A percentile compares a stretch with the other conserved stretches of the same genome.
phyloP scores from a whole-genome alignment of 2,888 invertebrate species.

The Lysandra bellargus region DNA sequence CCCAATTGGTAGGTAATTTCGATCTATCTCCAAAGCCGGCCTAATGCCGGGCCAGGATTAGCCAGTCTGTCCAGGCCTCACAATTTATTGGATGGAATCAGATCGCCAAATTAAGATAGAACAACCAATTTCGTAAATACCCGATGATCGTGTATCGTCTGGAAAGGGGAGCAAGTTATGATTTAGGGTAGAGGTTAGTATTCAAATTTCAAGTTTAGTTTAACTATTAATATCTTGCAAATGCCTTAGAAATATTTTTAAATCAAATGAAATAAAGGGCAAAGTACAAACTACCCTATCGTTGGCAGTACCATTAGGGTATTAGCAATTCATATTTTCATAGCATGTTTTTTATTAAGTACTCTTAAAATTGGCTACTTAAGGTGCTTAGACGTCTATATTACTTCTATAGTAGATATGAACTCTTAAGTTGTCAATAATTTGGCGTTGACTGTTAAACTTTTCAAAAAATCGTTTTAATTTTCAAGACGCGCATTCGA shows the following conservation, averaged over 20 bases:
- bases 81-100: conserved; percentile 74
- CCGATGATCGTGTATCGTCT: conserved; percentile 8
- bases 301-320: too few species aligned
- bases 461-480: not conserved
- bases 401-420: too few species aligned
- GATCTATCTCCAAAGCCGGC: conserved; percentile 79
- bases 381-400: too few species aligned
- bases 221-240: not conserved
- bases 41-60: conserved; percentile 78
- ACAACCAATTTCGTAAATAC: conserved; percentile 31
- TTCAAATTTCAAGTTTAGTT: not conserved
- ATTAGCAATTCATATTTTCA: too few species aligned
- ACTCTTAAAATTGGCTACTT: too few species aligned
- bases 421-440: too few species aligned
- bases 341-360: too few species aligned
- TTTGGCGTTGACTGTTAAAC: too few species aligned
- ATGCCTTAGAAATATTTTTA: too few species aligned
- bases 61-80: conserved; percentile 70
- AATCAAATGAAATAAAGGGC: too few species aligned
- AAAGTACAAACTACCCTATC: too few species aligned
- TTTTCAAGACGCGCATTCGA: not conserved
- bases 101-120: conserved; percentile 55
- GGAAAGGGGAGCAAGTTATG: not conserved
- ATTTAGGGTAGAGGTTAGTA: not conserved
- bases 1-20: conserved; percentile 81